Percentiles rank a stretch among this genome's conserved stretches.
These are phyloP conservation scores for Drosophila quadrilineata DNA, from an alignment of 1,140 invertebrate genomes.

Conservation along the genomic window DNA sequence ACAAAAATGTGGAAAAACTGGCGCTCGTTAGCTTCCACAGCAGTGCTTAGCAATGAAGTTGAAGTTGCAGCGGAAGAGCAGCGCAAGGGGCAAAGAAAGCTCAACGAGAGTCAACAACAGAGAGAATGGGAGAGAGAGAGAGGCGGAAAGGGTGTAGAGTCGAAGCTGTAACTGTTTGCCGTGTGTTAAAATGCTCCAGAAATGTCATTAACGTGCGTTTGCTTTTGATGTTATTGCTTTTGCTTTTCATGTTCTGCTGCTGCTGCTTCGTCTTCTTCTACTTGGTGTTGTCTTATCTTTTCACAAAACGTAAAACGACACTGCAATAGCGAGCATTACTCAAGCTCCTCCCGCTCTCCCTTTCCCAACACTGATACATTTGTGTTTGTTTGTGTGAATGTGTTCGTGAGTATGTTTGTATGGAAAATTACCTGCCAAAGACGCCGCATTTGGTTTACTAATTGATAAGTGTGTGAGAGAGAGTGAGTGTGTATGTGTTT, in stretches of 20 bases:
- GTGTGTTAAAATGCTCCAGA: slow-evolving; percentile 58
- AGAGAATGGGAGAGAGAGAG: background rate
- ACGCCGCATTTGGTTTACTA: slow-evolving; percentile 49
- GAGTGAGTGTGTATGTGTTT: background rate
- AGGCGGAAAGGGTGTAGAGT: background rate
- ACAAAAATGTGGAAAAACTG: slow-evolving; percentile 71
- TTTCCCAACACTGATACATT: background rate
- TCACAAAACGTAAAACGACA: slow-evolving; percentile 43
- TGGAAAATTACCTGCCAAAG: slow-evolving; percentile 65
- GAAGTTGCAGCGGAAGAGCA: too few species aligned
- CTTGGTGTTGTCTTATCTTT: slow-evolving; percentile 46
- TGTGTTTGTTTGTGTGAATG: slow-evolving; percentile 1
- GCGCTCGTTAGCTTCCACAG: too few species aligned
- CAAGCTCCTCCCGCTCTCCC: background rate
- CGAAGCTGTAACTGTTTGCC: slow-evolving; percentile 15
- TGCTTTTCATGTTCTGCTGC: slow-evolving; percentile 5
- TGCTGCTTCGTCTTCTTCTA: slow-evolving; percentile 15
- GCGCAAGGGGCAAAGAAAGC: background rate
- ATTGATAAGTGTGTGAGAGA: slow-evolving; percentile 48
- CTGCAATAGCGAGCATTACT: slow-evolving; percentile 17
- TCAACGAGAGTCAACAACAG: background rate
- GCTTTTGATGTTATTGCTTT: slow-evolving; percentile 40
- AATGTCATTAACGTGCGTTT: slow-evolving; percentile 66
- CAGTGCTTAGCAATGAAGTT: too few species aligned
- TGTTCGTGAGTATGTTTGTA: slow-evolving; percentile 1